A percentile compares a stretch with the other conserved stretches of the same genome.
Conservation (phyloP, 2,888 invertebrate genomes). For the Eudasyphora cyanicolor region DNA sequence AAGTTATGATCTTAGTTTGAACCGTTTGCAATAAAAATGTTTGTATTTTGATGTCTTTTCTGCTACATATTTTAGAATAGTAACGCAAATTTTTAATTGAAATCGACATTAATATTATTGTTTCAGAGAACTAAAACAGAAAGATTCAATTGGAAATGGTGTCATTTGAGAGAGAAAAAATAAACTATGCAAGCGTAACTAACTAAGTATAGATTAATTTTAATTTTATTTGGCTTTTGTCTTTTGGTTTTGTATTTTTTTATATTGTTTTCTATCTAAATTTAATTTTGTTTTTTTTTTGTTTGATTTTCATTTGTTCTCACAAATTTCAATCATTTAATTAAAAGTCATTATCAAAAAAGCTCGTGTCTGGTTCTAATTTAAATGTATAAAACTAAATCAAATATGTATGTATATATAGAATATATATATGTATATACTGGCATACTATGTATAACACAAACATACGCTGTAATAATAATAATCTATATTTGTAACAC, state of each 20-base stretch:
- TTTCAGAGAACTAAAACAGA: too few relatives aligned
- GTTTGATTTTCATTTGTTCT: neutral
- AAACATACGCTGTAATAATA: constrained; percentile 10
- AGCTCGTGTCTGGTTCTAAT: constrained; percentile 61
- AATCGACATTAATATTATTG: too few relatives aligned
- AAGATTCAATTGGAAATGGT: constrained; percentile 14
- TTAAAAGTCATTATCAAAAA: constrained; percentile 67
- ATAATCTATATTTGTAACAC: constrained; percentile 31
- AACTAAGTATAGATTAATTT: constrained; percentile 4
- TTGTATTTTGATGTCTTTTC: too few relatives aligned
- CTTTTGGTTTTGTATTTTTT: constrained; percentile 58
- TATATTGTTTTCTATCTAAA: constrained; percentile 66
- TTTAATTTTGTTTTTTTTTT: constrained; percentile 60
- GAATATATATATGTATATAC: constrained; percentile 9
- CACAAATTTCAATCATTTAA: constrained; percentile 4
- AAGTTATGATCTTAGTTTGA: too few relatives aligned
- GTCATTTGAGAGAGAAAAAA: neutral
- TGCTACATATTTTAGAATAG: too few relatives aligned
- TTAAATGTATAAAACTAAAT: constrained; percentile 15
- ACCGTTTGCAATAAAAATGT: too few relatives aligned
- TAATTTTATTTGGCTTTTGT: constrained; percentile 8
- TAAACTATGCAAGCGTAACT: neutral
- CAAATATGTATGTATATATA: constrained; percentile 5
- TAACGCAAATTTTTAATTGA: too few relatives aligned
- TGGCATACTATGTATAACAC: neutral